These are phyloP conservation scores for Penaeus japonicus DNA, from an alignment of 1,140 invertebrate genomes.

Conservation along the genomic window DNA sequence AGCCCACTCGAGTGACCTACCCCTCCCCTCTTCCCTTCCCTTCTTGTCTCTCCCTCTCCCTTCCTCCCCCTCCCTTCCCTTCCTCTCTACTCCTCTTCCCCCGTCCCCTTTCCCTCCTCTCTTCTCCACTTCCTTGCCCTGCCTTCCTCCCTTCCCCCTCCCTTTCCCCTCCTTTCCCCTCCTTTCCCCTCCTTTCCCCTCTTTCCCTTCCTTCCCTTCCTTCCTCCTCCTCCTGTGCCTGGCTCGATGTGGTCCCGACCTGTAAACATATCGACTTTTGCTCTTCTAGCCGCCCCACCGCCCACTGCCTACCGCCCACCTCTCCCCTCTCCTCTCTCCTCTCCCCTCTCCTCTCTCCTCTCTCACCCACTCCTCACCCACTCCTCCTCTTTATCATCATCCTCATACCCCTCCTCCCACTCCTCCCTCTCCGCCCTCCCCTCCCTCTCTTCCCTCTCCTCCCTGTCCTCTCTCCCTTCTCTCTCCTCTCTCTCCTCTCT, in stretches of 20 bases:
- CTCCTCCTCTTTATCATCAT: no score
- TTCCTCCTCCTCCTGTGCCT: background rate
- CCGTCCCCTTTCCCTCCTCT: no score
- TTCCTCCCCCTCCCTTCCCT: no score
- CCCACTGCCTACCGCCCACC: background rate
- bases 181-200: background rate
- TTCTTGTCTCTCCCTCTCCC: no score
- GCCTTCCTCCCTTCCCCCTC: no score
- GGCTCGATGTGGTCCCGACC: no score
- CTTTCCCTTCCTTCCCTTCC: background rate
- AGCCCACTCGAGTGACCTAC: no score
- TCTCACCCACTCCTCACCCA: background rate
- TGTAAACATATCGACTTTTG: background rate
- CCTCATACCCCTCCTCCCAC: background rate
- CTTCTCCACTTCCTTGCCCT: no score
- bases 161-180: no score
- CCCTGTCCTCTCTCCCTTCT: background rate
- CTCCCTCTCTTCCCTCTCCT: background rate
- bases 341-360: background rate
- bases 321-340: background rate
- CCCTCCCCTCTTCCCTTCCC: no score
- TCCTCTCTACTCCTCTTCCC: no score
- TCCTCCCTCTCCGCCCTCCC: background rate
- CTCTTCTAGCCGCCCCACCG: background rate
- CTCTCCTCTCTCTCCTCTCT: background rate